Evolutionary conservation across 2,113 vertebrate genomes (phyloP), one percentile per base, ranked within the genome.

Genomic region (Prietella phreatophila): DNA sequence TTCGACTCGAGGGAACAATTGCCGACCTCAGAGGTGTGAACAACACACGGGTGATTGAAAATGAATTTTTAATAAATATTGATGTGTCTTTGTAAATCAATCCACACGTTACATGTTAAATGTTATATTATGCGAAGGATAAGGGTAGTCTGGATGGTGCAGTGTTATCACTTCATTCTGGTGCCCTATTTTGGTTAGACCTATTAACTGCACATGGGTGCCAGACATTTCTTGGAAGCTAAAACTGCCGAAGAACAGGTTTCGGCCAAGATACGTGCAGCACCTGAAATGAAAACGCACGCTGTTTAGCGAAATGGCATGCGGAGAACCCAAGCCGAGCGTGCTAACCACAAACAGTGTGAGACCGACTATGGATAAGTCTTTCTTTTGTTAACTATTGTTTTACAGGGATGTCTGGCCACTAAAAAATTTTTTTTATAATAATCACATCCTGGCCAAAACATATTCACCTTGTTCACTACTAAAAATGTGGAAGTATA

Each of bases 151-250:
- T 56, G 25, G 6, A 80, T 36, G 58, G 47, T 65, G 8, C 0
- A 53, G 5, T 58, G 6, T 6, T 6, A 20, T 60, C 56, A 39
- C 33, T 42, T 63, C 50, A 78, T 2, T 33, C 22, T 50, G 17
- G 47, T 55, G 50, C 83, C 65, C 13, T n/a, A 85, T 85, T 86
- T 53, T 80, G 27, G 36, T 67, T 33, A 84, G 71, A 33, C n/a
- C n/a, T 6, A 33, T 60, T 82, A 67, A 36, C 13, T 22, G 42
- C 20, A 25, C 30, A 19, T 9, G 10, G 27, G 25, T 20, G 67
- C 84, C 85, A 65, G 71, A 85, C 65, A 36, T 56, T 71, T 53
- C 11, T 61, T 42, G 25, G 58, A 85, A 78, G 30, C 9, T 47
- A 78, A 86, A 65, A 84, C n/a, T 7, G 63, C 30, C 2, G 25